Evolutionary conservation across 2,888 invertebrate genomes (phyloP), one percentile per base, ranked within the genome.

Genomic region (Capitulum mitella): DNA sequence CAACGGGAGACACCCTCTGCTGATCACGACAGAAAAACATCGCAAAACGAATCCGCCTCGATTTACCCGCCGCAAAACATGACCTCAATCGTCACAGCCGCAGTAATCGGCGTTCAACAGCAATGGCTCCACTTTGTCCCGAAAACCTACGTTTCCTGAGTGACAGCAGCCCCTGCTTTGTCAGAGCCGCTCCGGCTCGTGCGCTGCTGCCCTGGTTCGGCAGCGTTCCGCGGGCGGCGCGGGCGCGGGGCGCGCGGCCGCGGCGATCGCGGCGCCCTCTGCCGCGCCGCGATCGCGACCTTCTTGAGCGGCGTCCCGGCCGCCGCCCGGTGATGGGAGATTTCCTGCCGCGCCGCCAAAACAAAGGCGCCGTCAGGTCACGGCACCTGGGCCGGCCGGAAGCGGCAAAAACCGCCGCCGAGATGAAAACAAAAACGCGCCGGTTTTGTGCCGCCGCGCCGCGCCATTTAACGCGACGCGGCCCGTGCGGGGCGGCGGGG

Each of bases 371-470:
- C 70, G 70, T 16, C 70, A 26, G 70, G 70, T 70, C 70, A 70
- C 70, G 70, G 40, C 37, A 26, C 40, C 70, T 26, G 70, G 26
- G 26, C 26, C 40, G 40, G 70, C 70, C 70, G 70, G 70, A 70
- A 70, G 26, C 70, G 70, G 26, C 70, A 70, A 70, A 70, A 70
- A 70, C 70, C 70, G 37, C 40, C 37, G 70, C 6, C 40, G 70
- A 70, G 70, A 70, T 70, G 70, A 70, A 70, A 70, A 70, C 70
- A 70, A 70, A 70, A 70, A 70, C 70, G 40, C 26, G 40, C 37
- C 70, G 70, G 70, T 40, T 70, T 70, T 70, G 70, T 29, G 70
- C 26, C 26, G 37, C 10, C 70, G 70, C 26, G 26, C 22, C 40
- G 70, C 37, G 70, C 70, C 70, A 70, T 70, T 70, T 40, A 70